These are phyloP conservation scores for Camptogramma bilineatum DNA, from an alignment of 2,888 invertebrate genomes.

Conservation along the genomic window DNA sequence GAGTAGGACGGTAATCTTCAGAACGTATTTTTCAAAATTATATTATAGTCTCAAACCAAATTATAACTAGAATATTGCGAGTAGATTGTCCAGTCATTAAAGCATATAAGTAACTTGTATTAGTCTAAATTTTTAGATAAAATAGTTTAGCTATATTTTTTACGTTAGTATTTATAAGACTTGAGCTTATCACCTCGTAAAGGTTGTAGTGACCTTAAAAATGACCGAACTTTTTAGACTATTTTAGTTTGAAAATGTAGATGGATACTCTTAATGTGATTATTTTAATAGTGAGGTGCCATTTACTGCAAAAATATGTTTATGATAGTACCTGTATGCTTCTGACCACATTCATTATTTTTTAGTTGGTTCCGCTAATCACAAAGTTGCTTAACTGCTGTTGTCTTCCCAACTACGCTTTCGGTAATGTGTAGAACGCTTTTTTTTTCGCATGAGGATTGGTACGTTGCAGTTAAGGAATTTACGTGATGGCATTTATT, in stretches of 20 bases:
- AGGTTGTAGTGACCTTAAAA: conserved; percentile 27
- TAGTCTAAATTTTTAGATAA: conserved; percentile 18
- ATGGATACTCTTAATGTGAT: conserved; percentile 67
- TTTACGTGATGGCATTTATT: conserved; percentile 55
- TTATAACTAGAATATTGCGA: conserved; percentile 33
- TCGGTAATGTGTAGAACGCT: conserved; percentile 34
- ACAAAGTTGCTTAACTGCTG: conserved; percentile 62
- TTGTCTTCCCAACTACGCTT: conserved; percentile 28
- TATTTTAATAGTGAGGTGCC: conserved; percentile 78
- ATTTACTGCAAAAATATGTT: conserved; percentile 72
- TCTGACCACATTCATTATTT: conserved; percentile 60
- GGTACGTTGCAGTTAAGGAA: conserved; percentile 56
- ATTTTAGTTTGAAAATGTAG: conserved; percentile 33
- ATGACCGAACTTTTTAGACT: conserved; percentile 13
- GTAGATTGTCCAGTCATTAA: conserved; percentile 45
- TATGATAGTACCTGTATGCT: conserved; percentile 68
- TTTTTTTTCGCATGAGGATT: conserved; percentile 36
- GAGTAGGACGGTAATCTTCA: not conserved
- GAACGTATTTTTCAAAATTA: conserved; percentile 28
- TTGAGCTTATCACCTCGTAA: conserved; percentile 12
- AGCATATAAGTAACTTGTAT: conserved; percentile 25
- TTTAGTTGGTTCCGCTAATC: conserved; percentile 55
- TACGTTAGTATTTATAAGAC: conserved; percentile 13
- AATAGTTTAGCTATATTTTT: conserved; percentile 19
- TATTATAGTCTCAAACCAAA: conserved; percentile 43